These are phyloP conservation scores for Xyrichtys novacula DNA, from an alignment of 2,797 vertebrate genomes.

Conservation along the genomic window DNA sequence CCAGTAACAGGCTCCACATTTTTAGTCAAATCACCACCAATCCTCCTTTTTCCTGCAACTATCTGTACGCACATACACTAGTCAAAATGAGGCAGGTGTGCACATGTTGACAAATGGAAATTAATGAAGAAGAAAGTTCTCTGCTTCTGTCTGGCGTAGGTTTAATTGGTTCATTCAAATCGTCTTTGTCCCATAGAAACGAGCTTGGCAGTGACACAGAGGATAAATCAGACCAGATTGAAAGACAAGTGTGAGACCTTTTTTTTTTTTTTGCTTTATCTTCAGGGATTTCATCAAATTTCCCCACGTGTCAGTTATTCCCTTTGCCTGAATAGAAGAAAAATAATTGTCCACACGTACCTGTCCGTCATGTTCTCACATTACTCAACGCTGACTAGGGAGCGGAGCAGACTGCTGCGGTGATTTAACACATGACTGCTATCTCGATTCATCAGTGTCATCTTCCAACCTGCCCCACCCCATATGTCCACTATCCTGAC, in stretches of 20 bases:
- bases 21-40: constrained; percentile 26
- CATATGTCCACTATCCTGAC: constrained; percentile 24
- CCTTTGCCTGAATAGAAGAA: constrained; percentile 22
- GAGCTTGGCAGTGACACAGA: constrained; percentile 52
- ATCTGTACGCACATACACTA: constrained; percentile 25
- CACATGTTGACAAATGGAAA: constrained; percentile 71
- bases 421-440: constrained; percentile 74
- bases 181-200: constrained; percentile 58
- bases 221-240: constrained; percentile 32
- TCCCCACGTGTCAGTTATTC: constrained; percentile 53
- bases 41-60: constrained; percentile 14
- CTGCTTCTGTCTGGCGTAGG: constrained; percentile 18
- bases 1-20: constrained; percentile 6
- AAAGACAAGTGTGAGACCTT: constrained; percentile 39
- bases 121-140: constrained; percentile 60
- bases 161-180: constrained; percentile 64
- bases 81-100: constrained; percentile 51
- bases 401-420: constrained; percentile 56
- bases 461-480: constrained; percentile 30
- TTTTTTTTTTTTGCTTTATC: constrained; percentile 25
- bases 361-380: constrained; percentile 64
- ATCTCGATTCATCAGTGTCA: constrained; percentile 72
- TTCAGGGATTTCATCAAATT: constrained; percentile 41
- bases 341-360: constrained; percentile 43
- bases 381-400: constrained; percentile 43